Base-by-base conservation (phyloP, 2,797 vertebrate genomes). In the Syngnathus acus region DNA sequence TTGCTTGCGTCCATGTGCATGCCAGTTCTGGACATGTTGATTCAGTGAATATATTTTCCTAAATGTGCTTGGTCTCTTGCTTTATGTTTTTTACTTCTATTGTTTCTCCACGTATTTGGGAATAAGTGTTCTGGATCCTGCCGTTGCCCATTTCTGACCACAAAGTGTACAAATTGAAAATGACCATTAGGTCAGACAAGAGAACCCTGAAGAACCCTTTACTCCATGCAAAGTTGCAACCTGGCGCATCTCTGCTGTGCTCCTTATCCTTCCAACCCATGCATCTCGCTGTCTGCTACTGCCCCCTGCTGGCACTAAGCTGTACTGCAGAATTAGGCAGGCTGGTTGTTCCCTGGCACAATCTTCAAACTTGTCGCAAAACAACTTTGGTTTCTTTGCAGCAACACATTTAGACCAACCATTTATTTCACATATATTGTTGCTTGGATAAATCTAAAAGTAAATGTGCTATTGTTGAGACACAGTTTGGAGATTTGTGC, bases 221-320 rank as follows among this genome's bases (percentile, higher is more conserved):
- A 32, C 32, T 32, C 32, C 32, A 65, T 21, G 37, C 64, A 65
- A 66, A 79, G 70, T 75, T 67, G 84, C 84, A 81, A 74, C 77
- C 75, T 64, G 71, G 71, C 74, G 86, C 85, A 84, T 82, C 57
- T 82, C 74, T 76, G 62, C 45, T 87, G 85, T 86, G 87, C 83
- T 79, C 72, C 74, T 84, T 89, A 82, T 91, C 90, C 92, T 92
- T 93, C 92, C 91, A 93, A 91, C 72, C 90, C 92, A 91, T 92
- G 90, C 82, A 83, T 81, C 78, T 55, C 70, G 83, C 68, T 54
- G 71, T 82, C 82, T 87, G 83, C 84, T 87, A 71, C 84, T 84
- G 78, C 76, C 79, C 76, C 80, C 85, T 87, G 86, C 85, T 86
- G 85, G 72, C 69, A 32, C 14, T 64, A 54, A 72, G 62, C 43